Conservation (phyloP, 2,888 invertebrate species). For the Cantharis nigra region DNA sequence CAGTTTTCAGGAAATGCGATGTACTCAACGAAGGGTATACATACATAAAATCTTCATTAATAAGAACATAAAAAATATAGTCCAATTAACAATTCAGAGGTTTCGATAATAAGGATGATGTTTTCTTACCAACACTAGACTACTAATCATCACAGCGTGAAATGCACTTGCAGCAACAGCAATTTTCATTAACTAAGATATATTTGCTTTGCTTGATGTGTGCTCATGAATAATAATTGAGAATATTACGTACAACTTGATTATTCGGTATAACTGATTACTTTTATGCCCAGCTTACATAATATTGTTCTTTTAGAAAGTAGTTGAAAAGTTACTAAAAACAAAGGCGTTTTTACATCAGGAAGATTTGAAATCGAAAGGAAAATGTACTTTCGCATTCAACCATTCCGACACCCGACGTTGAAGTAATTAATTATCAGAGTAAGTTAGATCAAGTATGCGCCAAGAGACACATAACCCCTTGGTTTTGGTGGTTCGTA, state of each 20-base stretch:
- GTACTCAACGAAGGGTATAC: too few species aligned
- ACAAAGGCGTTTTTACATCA: neutral
- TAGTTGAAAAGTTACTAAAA: neutral
- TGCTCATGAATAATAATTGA: neutral
- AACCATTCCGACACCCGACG: neutral
- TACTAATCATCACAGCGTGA: neutral
- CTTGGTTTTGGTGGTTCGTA: slow-evolving; percentile 23
- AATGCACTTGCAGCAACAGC: neutral
- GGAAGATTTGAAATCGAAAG: neutral
- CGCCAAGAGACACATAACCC: slow-evolving; percentile 30
- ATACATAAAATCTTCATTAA: neutral
- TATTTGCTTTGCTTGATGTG: neutral
- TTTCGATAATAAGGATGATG: neutral
- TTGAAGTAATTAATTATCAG: slow-evolving; percentile 29
- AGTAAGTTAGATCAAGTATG: slow-evolving; percentile 29
- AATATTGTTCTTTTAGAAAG: neutral
- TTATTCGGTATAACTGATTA: neutral
- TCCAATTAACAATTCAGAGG: neutral
- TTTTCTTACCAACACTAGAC: neutral
- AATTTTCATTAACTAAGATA: neutral
- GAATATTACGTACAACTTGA: neutral
- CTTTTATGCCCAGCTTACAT: neutral
- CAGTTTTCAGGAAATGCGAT: too few species aligned
- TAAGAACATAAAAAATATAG: neutral
- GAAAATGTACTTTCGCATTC: neutral